Percentiles rank a stretch among this genome's conserved stretches.
Conservation (phyloP, 2,113 vertebrate species). For the Eonycteris spelaea region DNA sequence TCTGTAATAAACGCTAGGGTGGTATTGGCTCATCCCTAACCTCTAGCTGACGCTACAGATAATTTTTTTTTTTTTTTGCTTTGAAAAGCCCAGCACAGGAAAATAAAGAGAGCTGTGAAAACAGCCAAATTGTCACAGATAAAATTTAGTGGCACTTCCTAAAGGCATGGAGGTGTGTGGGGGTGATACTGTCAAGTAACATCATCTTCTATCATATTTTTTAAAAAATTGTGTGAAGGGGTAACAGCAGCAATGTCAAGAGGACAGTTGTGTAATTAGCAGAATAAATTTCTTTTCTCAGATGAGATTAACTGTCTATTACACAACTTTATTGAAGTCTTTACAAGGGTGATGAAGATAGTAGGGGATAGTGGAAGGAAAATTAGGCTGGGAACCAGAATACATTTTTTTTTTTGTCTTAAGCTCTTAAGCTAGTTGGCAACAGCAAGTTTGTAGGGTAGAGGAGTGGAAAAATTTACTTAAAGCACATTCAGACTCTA, state of each 20-base stretch:
- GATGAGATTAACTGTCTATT: background rate
- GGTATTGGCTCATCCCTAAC: background rate
- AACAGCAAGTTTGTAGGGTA: background rate
- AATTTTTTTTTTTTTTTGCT: background rate
- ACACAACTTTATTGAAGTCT: background rate
- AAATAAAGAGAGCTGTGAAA: background rate
- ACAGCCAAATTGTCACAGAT: background rate
- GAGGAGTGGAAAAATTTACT: background rate
- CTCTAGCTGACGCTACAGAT: background rate
- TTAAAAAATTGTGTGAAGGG: background rate
- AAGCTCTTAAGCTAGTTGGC: conserved; percentile 24
- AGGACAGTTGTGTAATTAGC: conserved; percentile 8
- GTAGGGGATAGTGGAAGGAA: background rate
- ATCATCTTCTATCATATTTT: background rate
- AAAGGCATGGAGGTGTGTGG: background rate
- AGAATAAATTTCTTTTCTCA: background rate
- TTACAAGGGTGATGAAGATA: background rate
- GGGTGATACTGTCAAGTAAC: background rate
- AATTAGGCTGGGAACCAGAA: background rate
- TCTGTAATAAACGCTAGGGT: background rate
- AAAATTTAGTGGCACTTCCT: background rate
- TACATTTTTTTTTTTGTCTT: background rate
- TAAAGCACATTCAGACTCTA: background rate
- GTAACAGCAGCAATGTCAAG: background rate
- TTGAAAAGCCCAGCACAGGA: background rate